Evolutionary conservation across 2,888 invertebrate genomes (phyloP), one percentile per base, ranked within the genome.

Genomic region (Trisateles emortualis): DNA sequence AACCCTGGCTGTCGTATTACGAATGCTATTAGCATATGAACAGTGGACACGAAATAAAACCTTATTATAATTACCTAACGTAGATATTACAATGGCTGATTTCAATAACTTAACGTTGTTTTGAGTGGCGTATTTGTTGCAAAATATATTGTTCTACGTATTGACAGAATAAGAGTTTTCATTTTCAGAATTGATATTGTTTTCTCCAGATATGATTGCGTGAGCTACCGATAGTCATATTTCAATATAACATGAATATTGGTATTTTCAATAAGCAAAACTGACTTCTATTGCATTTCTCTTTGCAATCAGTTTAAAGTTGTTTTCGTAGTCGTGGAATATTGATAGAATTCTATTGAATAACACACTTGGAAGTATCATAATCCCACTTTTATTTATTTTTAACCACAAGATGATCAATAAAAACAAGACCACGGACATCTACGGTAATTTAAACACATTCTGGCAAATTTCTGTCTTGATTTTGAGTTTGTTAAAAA

Each of bases 1-100:
- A 87, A 81, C 86, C 81, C 81, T 81, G 67, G 55, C 53, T 62
- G 60, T 64, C 48, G 52, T 55, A 57, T 59, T 57, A 51, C 52
- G 54, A 68, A 55, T 55, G 38, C 29, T 53, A 59, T 71, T 53
- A 52, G 47, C 59, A 52, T 56, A 60, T 56, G 52, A 30, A 32
- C 33, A 49, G 39, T 41, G 19, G 39, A 50, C 46, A 54, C 43
- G 50, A 59, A 59, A 68, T 50, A 26, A 48, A 44, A 56, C 65
- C 46, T 47, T 66, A 66, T 38, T n/a, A 38, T 36, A 3, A 3
- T 49, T 13, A n/a, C 10, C 49, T 53, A 69, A 50, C 51, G 67
- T 58, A 49, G 49, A 36, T 58, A 52, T 65, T 58, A 39, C 16
- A 49, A 44, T 24, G 47, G 2, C 35, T 32, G 16, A 35, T 40